Evolutionary conservation across 2,113 vertebrate species (phyloP), one percentile per base, ranked within the genome.

Genomic region (Cromileptes altivelis): DNA sequence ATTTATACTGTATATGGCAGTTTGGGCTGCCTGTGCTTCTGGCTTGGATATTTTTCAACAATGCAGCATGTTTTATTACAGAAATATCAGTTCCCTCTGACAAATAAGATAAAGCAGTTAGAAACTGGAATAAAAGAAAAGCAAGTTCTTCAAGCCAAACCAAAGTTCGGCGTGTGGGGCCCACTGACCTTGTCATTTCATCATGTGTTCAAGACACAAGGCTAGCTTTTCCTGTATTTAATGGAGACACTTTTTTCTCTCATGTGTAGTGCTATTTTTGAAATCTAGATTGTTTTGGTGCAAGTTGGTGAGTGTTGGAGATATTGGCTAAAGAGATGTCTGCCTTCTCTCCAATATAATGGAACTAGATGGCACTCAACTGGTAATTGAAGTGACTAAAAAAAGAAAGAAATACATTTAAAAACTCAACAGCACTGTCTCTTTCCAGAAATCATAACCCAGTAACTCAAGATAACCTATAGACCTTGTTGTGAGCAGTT

Each of bases 51-150:
- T 17, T 50, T 58, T 69, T 71, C 30, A 74, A 50, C 67, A 82
- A 30, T 49, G 12, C 17, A 13, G 13, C 4, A n/a, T 42, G 25
- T 74, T 84, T 53, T 72, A 58, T 74, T 21, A 37, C 42, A 64
- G n/a, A 40, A 70, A 49, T 67, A 72, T 49, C 18, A 52, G 42
- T 81, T 82, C 10, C 25, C 27, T 27, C 18, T 71, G 25, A 70
- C 73, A 82, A 73, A 81, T 62, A 33, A 37, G 56, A 76, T 72
- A 73, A 80, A 74, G 33, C 11, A 70, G 45, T 75, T n/a, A 21
- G 7, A 45, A 61, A 73, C 4, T 33, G 69, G 68, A 76, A 57
- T 15, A 55, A 30, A 15, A 55, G 69, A 72, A 9, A 37, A 70
- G 9, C 10, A 30, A 13, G 52, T 69, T 70, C 37, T 72, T 60